Conservation (phyloP, 2,797 vertebrate genomes). For the Tauraco hartlaubi region DNA sequence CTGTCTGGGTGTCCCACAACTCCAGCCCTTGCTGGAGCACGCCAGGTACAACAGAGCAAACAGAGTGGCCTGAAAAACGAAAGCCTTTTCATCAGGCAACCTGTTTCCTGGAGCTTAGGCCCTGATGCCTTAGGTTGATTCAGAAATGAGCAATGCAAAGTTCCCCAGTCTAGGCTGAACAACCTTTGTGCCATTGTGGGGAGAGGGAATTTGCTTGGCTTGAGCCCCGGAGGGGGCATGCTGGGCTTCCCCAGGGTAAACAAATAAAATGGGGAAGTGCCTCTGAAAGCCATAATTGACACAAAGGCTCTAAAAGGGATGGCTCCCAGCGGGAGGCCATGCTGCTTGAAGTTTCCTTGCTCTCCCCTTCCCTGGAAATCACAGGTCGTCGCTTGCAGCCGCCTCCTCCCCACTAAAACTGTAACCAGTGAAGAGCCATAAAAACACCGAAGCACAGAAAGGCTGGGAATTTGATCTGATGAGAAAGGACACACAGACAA, state of each 20-base stretch:
- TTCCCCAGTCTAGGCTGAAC: neutral
- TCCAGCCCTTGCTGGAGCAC: neutral
- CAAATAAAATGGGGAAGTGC: constrained; percentile 54
- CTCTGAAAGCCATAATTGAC: constrained; percentile 83
- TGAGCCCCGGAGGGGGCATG: neutral
- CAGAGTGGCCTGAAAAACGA: neutral
- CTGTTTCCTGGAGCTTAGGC: neutral
- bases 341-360: constrained; percentile 52
- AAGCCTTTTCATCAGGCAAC: neutral
- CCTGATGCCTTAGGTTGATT: neutral
- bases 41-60: neutral
- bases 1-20: neutral
- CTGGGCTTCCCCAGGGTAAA: constrained; percentile 40
- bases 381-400: constrained; percentile 51
- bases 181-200: neutral
- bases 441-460: constrained; percentile 47
- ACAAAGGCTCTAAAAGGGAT: constrained; percentile 87
- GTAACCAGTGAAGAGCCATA: constrained; percentile 45
- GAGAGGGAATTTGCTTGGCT: neutral
- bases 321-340: constrained; percentile 77
- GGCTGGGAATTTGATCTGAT: constrained; percentile 1
- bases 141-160: neutral
- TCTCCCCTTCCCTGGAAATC: constrained; percentile 49
- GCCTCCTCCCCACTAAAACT: constrained; percentile 51
- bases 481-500: neutral